phyloP scores from a whole-genome alignment of 1,140 invertebrate species.

The Papilio polyxenes region DNA sequence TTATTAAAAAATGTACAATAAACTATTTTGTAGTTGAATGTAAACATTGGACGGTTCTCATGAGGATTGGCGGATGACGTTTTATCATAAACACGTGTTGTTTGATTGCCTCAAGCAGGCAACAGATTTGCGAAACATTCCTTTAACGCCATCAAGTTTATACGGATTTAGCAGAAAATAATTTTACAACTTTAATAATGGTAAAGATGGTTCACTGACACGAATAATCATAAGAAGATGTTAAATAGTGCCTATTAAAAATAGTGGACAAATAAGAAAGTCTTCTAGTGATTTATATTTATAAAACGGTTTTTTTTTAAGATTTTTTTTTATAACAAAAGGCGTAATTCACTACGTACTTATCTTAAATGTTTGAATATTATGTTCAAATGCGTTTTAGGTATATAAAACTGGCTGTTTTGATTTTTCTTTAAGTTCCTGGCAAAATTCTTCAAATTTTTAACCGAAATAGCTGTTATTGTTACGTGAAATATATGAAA shows the following conservation, averaged over 20 bases:
- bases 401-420: too few species aligned
- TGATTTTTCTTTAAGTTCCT: too few species aligned
- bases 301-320: too few species aligned
- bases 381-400: too few species aligned
- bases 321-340: too few species aligned
- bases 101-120: conserved; percentile 42
- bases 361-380: too few species aligned
- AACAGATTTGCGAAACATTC: conserved; percentile 35
- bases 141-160: conserved; percentile 15
- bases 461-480: background rate
- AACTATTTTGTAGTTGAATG: conserved; percentile 28
- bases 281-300: too few species aligned
- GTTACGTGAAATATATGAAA: conserved; percentile 5
- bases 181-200: background rate
- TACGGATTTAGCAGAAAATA: background rate
- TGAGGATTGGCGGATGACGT: conserved; percentile 49
- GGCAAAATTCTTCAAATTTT: background rate
- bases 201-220: too few species aligned
- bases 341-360: too few species aligned
- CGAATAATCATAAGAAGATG: too few species aligned
- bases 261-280: too few species aligned
- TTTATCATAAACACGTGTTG: conserved; percentile 53
- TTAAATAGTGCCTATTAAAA: too few species aligned
- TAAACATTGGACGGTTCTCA: conserved; percentile 56
- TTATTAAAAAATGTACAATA: background rate